Conservation (phyloP, 2,888 invertebrate genomes). For the Formica aserva region DNA sequence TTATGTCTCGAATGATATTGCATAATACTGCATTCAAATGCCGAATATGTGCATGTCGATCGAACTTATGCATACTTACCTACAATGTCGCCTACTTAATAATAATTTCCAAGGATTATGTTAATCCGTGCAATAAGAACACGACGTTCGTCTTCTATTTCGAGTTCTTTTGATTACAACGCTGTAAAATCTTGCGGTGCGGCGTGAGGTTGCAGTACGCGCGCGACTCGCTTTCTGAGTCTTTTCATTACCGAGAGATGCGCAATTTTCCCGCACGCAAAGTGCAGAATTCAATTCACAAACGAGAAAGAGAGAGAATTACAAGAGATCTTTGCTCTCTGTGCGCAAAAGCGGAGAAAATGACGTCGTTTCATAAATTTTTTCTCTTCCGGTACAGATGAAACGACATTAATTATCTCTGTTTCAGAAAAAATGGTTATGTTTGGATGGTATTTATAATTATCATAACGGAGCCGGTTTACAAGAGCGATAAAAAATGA, state of each 20-base stretch:
- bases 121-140: slow-evolving; percentile 3
- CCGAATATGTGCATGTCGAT: not conserved
- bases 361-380: slow-evolving; percentile 17
- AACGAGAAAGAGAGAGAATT: slow-evolving; percentile 17
- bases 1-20: not conserved
- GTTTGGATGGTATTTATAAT: not conserved
- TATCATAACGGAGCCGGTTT: not conserved
- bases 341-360: not conserved
- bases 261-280: slow-evolving; percentile 40
- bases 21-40: not conserved
- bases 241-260: slow-evolving; percentile 6
- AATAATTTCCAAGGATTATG: not conserved
- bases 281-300: slow-evolving; percentile 33
- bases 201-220: slow-evolving; percentile 15
- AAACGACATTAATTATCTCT: slow-evolving; percentile 24
- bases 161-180: not conserved
- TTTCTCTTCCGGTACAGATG: slow-evolving; percentile 11
- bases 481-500: not conserved
- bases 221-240: slow-evolving; percentile 4
- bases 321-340: not conserved
- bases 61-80: not conserved
- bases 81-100: not conserved
- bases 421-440: not conserved
- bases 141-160: not conserved
- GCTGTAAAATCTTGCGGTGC: slow-evolving; percentile 18